phyloP scores from a whole-genome alignment of 2,797 vertebrate genomes.

The Hafferia zeledoni region DNA sequence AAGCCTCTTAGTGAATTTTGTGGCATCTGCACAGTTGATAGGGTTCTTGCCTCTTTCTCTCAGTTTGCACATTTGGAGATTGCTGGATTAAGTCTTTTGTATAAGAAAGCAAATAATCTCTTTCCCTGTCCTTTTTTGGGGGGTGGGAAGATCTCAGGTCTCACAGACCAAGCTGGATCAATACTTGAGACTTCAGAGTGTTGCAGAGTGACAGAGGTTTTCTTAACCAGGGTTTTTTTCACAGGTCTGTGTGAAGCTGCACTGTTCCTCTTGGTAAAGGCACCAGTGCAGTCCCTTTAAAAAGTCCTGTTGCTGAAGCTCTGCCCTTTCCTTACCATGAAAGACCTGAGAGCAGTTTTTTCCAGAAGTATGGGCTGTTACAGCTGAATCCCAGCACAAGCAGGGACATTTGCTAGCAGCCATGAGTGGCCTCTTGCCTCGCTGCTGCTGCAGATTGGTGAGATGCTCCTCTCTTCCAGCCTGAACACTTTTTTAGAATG shows the following conservation, averaged over 20 bases:
- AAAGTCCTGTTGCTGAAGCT: background rate
- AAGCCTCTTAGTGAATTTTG: background rate
- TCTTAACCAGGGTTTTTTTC: background rate
- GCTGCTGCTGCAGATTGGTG: background rate
- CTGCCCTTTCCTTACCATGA: background rate
- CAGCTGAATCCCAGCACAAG: background rate
- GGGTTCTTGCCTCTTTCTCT: background rate
- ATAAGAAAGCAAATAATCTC: background rate
- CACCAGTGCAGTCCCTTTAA: background rate
- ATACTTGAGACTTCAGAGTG: background rate
- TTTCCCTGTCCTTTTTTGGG: background rate
- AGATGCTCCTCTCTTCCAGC: background rate
- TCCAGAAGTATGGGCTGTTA: background rate
- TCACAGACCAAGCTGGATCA: background rate
- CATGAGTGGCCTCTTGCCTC: background rate
- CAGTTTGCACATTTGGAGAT: background rate
- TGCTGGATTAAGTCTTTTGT: background rate
- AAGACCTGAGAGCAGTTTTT: background rate
- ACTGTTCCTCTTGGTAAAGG: background rate
- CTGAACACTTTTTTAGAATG: background rate
- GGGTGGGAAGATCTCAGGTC: background rate
- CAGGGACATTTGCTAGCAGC: background rate
- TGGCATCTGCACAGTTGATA: background rate
- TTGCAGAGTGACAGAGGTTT: background rate
- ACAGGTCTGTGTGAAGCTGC: background rate